Conservation (phyloP, 30 jellyfish, hydroid and myxozoan species). For the Pelagia noctiluca region DNA sequence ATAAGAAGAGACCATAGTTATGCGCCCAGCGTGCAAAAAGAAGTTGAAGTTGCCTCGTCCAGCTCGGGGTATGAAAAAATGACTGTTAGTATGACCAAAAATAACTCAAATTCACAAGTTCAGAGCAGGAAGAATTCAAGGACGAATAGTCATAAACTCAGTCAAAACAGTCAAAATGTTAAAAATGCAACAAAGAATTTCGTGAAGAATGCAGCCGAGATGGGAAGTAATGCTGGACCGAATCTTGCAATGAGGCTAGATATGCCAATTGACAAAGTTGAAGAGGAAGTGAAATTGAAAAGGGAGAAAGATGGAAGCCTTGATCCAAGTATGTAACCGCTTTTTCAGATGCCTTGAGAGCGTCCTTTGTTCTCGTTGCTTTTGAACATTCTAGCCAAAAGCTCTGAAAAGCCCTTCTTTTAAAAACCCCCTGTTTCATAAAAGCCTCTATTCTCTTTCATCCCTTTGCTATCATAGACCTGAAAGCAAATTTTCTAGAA, state of each 20-base stretch:
- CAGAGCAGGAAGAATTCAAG: neutral
- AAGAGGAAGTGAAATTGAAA: slow-evolving; percentile 28
- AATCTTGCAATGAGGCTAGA: slow-evolving; percentile 6
- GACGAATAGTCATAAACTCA: neutral
- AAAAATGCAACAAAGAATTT: slow-evolving; percentile 30
- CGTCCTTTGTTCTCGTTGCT: too few species aligned
- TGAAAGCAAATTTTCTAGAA: too few species aligned
- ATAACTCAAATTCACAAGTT: neutral
- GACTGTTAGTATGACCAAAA: too few species aligned
- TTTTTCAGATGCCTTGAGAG: neutral
- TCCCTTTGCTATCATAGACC: too few species aligned
- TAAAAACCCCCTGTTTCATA: too few species aligned
- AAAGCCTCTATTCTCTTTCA: too few species aligned
- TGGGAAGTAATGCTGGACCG: slow-evolving; percentile 1
- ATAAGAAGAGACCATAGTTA: slow-evolving; percentile 59
- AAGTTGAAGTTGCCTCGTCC: slow-evolving; percentile 49
- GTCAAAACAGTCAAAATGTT: neutral
- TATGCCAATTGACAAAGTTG: slow-evolving; percentile 48
- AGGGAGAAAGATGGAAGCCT: slow-evolving; percentile 37
- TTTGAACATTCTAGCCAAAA: too few species aligned
- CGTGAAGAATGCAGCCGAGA: neutral
- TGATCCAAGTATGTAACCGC: slow-evolving; percentile 46
- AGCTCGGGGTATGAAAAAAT: too few species aligned
- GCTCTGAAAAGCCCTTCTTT: too few species aligned
- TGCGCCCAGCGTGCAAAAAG: slow-evolving; percentile 66